These are phyloP conservation scores for Leucophenga montana DNA, from an alignment of 2,888 invertebrate genomes.

Conservation along the genomic window DNA sequence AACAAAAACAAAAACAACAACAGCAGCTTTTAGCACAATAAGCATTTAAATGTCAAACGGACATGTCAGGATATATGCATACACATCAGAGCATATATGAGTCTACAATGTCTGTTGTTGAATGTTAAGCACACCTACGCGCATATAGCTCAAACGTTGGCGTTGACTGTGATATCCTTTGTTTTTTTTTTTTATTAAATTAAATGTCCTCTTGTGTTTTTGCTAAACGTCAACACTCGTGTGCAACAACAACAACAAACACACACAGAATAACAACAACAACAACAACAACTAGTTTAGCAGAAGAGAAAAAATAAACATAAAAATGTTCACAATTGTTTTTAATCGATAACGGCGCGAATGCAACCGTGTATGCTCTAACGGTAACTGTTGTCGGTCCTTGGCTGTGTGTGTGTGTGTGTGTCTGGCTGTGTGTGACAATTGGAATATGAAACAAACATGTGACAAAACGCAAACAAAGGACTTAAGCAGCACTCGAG, in stretches of 20 bases:
- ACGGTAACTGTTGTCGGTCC: slow-evolving; percentile 36
- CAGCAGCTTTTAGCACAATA: slow-evolving; percentile 31
- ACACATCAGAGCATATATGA: too few relatives aligned
- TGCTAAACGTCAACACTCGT: slow-evolving; percentile 25
- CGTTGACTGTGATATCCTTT: neutral
- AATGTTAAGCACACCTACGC: neutral
- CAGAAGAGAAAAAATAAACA: neutral
- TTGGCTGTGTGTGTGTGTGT: slow-evolving; percentile 21
- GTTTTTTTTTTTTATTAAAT: neutral
- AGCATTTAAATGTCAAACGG: slow-evolving; percentile 21
- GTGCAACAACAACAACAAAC: slow-evolving; percentile 7
- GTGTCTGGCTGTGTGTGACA: slow-evolving; percentile 10
- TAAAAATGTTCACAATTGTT: neutral
- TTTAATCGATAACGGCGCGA: slow-evolving; percentile 29
- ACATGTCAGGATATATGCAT: neutral
- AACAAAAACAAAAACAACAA: slow-evolving; percentile 24
- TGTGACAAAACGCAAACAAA: slow-evolving; percentile 41
- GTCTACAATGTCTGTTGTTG: neutral
- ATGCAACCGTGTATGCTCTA: slow-evolving; percentile 30
- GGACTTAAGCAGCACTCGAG: neutral
- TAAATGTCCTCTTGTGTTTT: slow-evolving; percentile 24
- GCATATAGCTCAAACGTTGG: too few relatives aligned
- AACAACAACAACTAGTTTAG: slow-evolving; percentile 38
- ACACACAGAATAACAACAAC: slow-evolving; percentile 3
- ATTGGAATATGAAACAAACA: slow-evolving; percentile 46